Base-by-base conservation (phyloP, 2,888 invertebrate species). In the Tinea pellionella region DNA sequence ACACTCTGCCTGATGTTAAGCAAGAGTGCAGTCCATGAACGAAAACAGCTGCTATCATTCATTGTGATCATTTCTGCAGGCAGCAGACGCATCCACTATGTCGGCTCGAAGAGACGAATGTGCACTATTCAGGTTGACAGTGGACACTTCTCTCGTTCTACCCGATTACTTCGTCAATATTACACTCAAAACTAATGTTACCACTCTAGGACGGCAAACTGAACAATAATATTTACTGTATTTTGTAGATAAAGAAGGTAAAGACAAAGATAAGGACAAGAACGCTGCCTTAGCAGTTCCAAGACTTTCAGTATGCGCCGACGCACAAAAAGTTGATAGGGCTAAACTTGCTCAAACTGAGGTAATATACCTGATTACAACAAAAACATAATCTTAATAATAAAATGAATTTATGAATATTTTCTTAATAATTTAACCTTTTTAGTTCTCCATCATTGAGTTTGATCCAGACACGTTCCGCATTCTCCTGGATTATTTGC, bases 401-500 rank as follows among this genome's bases (percentile, higher is more conserved):
- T 16, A 59, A n/a, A 6, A 15, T 16, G 32, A 3, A 18, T 9
- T 32, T 32, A 16, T 15, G 32, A 59, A 41, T 4, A 41, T 11
- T n/a, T 9, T n/a, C n/a, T n/a, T n/a, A 12, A 47, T n/a, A 4
- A 2, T 47, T 7, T 47, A 16, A 16, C 2, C n/a, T 53, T 53
- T 53, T n/a, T 87, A 93, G 92, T 97, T 97, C 85, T 94, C 94
- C 65, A 96, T 97, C 74, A 96, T 96, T 73, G 97, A 97, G 83
- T 97, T 97, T 80, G 97, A 97, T 83, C 94, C 96, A 53, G 96
- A 97, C 66, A 97, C 97, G 9, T 96, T 97, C 83, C 92, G 96
- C 63, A 94, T 96, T 68, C 89, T 97, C 1, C 86, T 97, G 78
- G 96, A 97, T 81, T 97, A 97, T 80, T 88, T 97, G 64, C 97